Evolutionary conservation across 2,888 invertebrate species (phyloP), one percentile per base, ranked within the genome.

Genomic region (Dorcus hopei): DNA sequence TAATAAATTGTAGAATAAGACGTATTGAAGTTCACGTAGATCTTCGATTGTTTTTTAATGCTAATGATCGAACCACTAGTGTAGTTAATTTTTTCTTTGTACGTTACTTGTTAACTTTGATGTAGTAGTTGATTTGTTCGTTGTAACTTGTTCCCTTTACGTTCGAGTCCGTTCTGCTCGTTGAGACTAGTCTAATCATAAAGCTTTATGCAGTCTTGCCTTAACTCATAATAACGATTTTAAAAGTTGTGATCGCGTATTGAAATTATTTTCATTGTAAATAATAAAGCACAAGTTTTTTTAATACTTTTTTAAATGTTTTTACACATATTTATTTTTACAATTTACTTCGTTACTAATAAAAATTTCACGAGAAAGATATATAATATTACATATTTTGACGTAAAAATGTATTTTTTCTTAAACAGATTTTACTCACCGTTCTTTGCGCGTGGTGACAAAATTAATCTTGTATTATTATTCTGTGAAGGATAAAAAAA

Each of bases 291-390:
- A 45, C 14, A 45, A 45, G 16, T 45, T 9, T 33, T 33, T 23
- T 45, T 45, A 14, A 42, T 14, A 42, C 42, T 42, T 42, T 42
- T 42, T 42, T 14, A 42, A 19, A 16, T 19, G 19, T 45, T 45
- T 45, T 14, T 45, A 45, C 45, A 45, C 26, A 45, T 45, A n/a
- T 45, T 45, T 45, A 45, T 11, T 45, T 16, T 45, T 45, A 42
- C 42, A 14, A 42, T 42, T 42, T 14, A 14, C 14, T 45, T 45
- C 45, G 23, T 23, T 19, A 45, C n/a, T 14, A 41, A 5, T 7
- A 41, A 41, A 41, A 41, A 14, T 9, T 11, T 42, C 42, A 14
- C 14, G 5, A 14, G 14, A 42, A 42, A 14, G 42, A 42, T 14
- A 42, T 42, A 14, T 42, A 14, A 42, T 42, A 14, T 14, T 42